Conservation (phyloP, 53 echinoderm and acorn worm species). For the Crossaster papposus region DNA sequence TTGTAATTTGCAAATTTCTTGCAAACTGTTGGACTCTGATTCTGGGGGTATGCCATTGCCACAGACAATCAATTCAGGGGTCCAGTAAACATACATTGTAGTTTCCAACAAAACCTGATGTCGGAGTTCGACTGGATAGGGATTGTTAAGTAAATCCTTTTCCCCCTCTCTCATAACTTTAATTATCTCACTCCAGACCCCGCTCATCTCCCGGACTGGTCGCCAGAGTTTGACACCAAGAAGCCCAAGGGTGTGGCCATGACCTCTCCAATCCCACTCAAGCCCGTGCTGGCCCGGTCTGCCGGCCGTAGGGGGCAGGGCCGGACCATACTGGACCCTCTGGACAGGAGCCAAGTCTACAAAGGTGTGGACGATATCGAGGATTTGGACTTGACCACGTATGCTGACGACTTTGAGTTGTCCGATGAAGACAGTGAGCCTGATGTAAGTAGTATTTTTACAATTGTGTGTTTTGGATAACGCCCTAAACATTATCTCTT, state of each 20-base stretch:
- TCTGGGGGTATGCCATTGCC: too few species aligned
- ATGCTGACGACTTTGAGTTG: slow-evolving; percentile 64
- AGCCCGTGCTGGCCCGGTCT: slow-evolving; percentile 87
- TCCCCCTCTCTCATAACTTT: neutral
- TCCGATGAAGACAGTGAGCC: slow-evolving; percentile 71
- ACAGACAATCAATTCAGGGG: too few species aligned
- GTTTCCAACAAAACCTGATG: too few species aligned
- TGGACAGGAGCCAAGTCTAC: slow-evolving; percentile 68
- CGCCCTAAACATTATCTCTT: too few species aligned
- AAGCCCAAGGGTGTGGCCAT: slow-evolving; percentile 32
- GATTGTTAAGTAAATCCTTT: too few species aligned
- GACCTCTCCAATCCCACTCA: slow-evolving; percentile 82
- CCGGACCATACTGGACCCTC: slow-evolving; percentile 65
- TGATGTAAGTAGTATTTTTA: slow-evolving; percentile 65
- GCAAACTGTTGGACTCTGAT: too few species aligned
- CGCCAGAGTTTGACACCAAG: slow-evolving; percentile 64
- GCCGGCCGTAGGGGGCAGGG: slow-evolving; percentile 74
- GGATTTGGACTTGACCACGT: slow-evolving; percentile 66
- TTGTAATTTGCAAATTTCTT: too few species aligned
- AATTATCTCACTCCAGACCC: slow-evolving; percentile 12
- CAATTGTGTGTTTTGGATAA: too few species aligned
- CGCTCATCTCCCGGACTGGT: slow-evolving; percentile 63
- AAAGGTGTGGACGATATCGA: slow-evolving; percentile 72
- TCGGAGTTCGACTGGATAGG: too few species aligned
- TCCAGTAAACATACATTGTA: too few species aligned